Evolutionary conservation across 2,113 vertebrate genomes (phyloP), one percentile per base, ranked within the genome.

Genomic region (Istiophorus platypterus): DNA sequence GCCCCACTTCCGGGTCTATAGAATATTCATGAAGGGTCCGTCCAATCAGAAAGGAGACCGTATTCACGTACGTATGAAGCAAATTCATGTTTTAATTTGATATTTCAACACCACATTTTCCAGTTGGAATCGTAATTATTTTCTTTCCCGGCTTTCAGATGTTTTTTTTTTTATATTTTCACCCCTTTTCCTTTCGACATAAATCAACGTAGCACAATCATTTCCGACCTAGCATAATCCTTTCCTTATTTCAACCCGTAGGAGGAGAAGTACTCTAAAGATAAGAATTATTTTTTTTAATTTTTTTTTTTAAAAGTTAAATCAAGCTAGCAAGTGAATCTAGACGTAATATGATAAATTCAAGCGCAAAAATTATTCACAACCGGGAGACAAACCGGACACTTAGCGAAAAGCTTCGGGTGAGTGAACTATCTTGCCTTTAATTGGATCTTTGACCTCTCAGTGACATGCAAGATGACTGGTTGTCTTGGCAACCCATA

Each of bases 1-100:
- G 87, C 91, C 93, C 88, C 29, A 93, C 91, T 95, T 95, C 94
- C 94, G 93, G 93, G 91, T 89, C 31, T 52, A 2, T 81, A 1
- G 42, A 81, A 70, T 84, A 90, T 87, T 87, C 86, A 91, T 80
- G 69, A 49, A 0, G 0, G 1, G 20, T 6, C 26, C 7, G 77
- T 7, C 93, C 93, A 92, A 93, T 94, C 91, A 89, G 52, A 76
- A 70, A 70, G 13, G 7, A 67, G 72, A 52, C 52, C 13, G 62
- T 20, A 17, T 58, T 63, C 69, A 74, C 79, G 22, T 78, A 57
- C 78, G 75, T 68, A 57, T 54, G 39, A 51, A 63, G 42, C 56
- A 68, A 34, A 73, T 34, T 12, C n/a, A 22, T 14, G 18, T 42
- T 27, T 58, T 3, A 59, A 45, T 14, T 41, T 12, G 20, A 18